Evolutionary conservation across 2,797 vertebrate genomes (phyloP).

Genomic region (Carduelis carduelis): DNA sequence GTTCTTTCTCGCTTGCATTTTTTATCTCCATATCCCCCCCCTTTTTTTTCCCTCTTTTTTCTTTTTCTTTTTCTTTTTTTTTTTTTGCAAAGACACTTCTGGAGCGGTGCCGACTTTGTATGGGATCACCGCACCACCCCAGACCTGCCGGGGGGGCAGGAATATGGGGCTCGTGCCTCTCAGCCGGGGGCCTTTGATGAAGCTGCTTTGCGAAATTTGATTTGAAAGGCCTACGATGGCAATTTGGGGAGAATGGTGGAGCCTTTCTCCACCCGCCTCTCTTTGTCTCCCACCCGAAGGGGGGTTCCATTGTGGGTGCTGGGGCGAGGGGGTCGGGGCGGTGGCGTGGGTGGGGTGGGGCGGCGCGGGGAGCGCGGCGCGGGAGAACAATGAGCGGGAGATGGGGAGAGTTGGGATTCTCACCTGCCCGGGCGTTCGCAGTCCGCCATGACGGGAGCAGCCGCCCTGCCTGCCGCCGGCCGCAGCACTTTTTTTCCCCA

Average conservation of each 20-base stretch:
- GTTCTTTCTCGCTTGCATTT: slow-evolving; percentile 13
- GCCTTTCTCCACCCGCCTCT: slow-evolving; percentile 25
- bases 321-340: background rate
- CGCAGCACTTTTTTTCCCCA: slow-evolving; percentile 78
- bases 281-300: slow-evolving; percentile 69
- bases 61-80: background rate
- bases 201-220: slow-evolving; percentile 76
- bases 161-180: slow-evolving; percentile 59
- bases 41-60: accelerated
- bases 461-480: slow-evolving; percentile 78
- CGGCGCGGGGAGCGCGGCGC: slow-evolving; percentile 8
- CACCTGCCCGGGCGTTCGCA: slow-evolving; percentile 85
- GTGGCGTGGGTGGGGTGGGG: slow-evolving; percentile 21
- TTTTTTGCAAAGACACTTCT: slow-evolving; percentile 33
- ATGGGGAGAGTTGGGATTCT: slow-evolving; percentile 76
- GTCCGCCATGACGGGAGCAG: slow-evolving; percentile 89
- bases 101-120: slow-evolving; percentile 66
- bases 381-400: slow-evolving; percentile 76
- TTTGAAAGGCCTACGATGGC: slow-evolving; percentile 73
- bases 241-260: slow-evolving; percentile 43
- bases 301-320: slow-evolving; percentile 15
- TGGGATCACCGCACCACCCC: slow-evolving; percentile 51
- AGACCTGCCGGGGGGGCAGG: slow-evolving; percentile 34
- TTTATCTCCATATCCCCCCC: slow-evolving; percentile 1
- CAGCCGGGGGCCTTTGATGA: slow-evolving; percentile 82